Percentiles rank a stretch among this genome's conserved stretches.
phyloP scores from a whole-genome alignment of 1,140 invertebrate species.

The Pseudomyrmex cubaensis region DNA sequence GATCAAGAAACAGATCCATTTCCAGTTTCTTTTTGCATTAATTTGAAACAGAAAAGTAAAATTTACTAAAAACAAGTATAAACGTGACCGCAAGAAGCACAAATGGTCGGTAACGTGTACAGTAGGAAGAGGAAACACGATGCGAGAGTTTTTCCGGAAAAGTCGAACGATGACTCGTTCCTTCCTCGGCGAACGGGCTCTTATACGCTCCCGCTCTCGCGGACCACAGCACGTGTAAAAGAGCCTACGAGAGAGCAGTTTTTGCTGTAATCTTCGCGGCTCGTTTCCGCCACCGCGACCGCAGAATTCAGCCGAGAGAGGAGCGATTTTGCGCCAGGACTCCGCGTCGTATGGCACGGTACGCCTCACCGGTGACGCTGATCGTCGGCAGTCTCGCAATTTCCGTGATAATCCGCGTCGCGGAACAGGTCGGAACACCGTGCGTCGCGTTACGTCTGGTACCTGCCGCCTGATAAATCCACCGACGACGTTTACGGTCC shows the following conservation, averaged over 20 bases:
- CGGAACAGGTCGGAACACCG: slow-evolving; percentile 34
- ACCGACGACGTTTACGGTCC: slow-evolving; percentile 32
- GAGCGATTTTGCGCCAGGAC: slow-evolving; percentile 54
- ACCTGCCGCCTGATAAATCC: slow-evolving; percentile 36
- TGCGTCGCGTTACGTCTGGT: neutral
- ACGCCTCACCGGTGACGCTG: slow-evolving; percentile 62
- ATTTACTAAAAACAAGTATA: neutral
- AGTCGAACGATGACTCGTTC: slow-evolving; percentile 53
- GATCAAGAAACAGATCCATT: neutral
- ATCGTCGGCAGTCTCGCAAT: slow-evolving; percentile 58
- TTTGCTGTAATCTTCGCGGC: slow-evolving; percentile 66
- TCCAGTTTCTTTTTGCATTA: neutral
- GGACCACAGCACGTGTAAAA: slow-evolving; percentile 51
- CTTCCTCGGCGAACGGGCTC: neutral
- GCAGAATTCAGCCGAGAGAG: slow-evolving; percentile 49
- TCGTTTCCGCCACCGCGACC: slow-evolving; percentile 64
- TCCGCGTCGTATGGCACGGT: slow-evolving; percentile 17
- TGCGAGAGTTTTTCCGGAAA: slow-evolving; percentile 52
- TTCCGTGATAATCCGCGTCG: slow-evolving; percentile 58
- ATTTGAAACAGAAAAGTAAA: neutral
- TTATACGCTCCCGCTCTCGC: slow-evolving; percentile 20
- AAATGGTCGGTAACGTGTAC: slow-evolving; percentile 10
- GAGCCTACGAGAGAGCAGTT: slow-evolving; percentile 48
- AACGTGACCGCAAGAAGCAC: neutral
- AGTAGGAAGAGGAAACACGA: slow-evolving; percentile 38